phyloP scores from a whole-genome alignment of 2,888 invertebrate species.

The Diaperis boleti region DNA sequence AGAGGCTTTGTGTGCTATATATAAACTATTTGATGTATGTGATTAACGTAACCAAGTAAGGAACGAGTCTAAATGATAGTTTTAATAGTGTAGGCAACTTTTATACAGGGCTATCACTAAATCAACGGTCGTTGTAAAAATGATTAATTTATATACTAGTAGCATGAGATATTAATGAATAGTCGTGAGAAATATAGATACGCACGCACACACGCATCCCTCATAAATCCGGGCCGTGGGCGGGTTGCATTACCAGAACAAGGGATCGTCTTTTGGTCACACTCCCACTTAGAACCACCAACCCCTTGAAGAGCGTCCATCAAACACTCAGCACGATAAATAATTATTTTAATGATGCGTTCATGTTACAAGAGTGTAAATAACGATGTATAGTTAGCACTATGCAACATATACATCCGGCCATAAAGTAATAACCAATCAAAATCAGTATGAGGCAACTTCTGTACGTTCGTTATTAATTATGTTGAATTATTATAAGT shows the following conservation, averaged over 20 bases:
- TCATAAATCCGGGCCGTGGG: conserved; percentile 45
- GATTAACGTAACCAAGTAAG: conserved; percentile 39
- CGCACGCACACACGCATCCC: conserved; percentile 46
- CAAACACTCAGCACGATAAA: conserved; percentile 3
- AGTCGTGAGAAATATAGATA: conserved; percentile 49
- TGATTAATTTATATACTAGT: conserved; percentile 51
- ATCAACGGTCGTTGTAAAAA: conserved; percentile 51
- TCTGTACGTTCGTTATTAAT: conserved; percentile 51
- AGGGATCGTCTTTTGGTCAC: conserved; percentile 37
- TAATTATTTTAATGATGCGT: conserved; percentile 53
- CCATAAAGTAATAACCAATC: conserved; percentile 53
- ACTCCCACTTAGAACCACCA: conserved; percentile 8
- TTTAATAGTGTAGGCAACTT: conserved; percentile 38
- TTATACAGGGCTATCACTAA: conserved; percentile 47
- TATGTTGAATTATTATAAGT: conserved; percentile 48
- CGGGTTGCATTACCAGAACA: conserved; percentile 48
- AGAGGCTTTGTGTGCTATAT: conserved; percentile 19
- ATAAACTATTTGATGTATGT: conserved; percentile 39
- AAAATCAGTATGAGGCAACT: conserved; percentile 53
- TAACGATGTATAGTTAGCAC: conserved; percentile 56
- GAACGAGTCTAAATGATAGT: conserved; percentile 39
- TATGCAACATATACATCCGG: conserved; percentile 55
- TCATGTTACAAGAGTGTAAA: conserved; percentile 57
- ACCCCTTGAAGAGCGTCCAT: too few species aligned
- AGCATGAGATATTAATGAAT: conserved; percentile 52